Conservation (phyloP, 2,113 vertebrate genomes). For the Baryphthengus martii region DNA sequence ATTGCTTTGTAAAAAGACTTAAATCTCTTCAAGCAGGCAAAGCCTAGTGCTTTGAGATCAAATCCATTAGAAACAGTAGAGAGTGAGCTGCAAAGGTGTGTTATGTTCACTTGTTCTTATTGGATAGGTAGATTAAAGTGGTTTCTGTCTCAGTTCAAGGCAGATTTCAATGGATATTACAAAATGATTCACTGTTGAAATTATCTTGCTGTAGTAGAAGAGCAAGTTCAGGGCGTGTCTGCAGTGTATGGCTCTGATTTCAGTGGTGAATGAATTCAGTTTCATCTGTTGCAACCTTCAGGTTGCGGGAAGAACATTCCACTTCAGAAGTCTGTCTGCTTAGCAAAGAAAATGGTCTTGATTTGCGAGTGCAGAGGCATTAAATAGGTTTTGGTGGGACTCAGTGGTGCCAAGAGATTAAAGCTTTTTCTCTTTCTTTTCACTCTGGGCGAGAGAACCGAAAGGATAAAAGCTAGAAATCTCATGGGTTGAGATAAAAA, state of each 20-base stretch:
- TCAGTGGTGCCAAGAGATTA: neutral
- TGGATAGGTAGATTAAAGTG: neutral
- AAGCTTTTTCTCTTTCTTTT: neutral
- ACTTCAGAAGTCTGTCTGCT: neutral
- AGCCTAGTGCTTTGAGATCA: neutral
- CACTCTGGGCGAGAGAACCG: neutral
- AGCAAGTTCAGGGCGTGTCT: constrained; percentile 24
- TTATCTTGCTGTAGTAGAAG: neutral
- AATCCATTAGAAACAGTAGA: neutral
- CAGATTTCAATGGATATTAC: neutral
- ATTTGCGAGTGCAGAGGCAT: neutral
- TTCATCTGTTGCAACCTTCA: neutral
- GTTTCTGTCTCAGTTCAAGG: neutral
- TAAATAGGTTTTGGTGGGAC: neutral
- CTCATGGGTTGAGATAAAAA: neutral
- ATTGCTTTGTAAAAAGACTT: neutral
- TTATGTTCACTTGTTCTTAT: neutral
- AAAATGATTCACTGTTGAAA: neutral
- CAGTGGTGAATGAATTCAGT: neutral
- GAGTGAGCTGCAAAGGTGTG: accelerated
- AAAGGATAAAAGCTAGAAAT: neutral
- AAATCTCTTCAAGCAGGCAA: neutral
- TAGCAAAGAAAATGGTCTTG: neutral
- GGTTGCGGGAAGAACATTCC: neutral
- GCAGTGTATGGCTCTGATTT: neutral